Evolutionary conservation across 2,797 vertebrate species (phyloP).

Genomic region (Anabacerthia variegaticeps): DNA sequence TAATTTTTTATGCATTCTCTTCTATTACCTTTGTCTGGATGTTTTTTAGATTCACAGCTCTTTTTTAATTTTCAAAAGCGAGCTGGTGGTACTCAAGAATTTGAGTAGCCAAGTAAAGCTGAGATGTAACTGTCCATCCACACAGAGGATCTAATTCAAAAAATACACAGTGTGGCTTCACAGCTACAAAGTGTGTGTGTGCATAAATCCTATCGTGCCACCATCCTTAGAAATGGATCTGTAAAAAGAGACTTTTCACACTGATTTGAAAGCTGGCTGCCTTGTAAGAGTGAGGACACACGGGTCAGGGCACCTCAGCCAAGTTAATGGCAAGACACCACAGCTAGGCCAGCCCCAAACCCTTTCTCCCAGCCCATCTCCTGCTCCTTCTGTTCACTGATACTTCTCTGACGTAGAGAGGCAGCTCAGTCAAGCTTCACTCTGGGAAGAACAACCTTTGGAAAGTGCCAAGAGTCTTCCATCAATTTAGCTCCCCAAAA

Average conservation of each 20-base stretch:
- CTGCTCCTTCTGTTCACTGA: background rate
- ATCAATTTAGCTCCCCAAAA: background rate
- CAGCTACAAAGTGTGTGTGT: background rate
- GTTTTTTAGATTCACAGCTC: background rate
- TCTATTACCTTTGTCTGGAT: background rate
- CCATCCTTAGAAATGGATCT: background rate
- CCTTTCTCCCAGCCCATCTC: background rate
- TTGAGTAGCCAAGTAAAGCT: background rate
- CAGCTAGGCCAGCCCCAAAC: background rate
- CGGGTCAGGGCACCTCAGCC: background rate
- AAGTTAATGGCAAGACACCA: background rate
- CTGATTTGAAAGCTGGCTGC: background rate
- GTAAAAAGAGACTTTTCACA: background rate
- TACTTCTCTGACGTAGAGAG: background rate
- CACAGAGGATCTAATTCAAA: background rate
- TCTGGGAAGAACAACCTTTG: background rate
- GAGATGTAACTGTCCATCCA: background rate
- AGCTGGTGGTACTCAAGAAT: background rate
- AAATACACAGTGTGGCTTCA: background rate
- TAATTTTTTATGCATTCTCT: background rate
- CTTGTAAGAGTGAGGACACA: background rate
- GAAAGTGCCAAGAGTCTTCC: background rate
- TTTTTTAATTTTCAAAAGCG: background rate
- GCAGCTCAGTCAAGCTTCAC: background rate
- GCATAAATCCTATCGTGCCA: background rate